Percentiles rank a stretch among this genome's conserved stretches.
Evolutionary conservation across 2,113 vertebrate genomes (phyloP).

Genomic region (Sapayoa aenigma): DNA sequence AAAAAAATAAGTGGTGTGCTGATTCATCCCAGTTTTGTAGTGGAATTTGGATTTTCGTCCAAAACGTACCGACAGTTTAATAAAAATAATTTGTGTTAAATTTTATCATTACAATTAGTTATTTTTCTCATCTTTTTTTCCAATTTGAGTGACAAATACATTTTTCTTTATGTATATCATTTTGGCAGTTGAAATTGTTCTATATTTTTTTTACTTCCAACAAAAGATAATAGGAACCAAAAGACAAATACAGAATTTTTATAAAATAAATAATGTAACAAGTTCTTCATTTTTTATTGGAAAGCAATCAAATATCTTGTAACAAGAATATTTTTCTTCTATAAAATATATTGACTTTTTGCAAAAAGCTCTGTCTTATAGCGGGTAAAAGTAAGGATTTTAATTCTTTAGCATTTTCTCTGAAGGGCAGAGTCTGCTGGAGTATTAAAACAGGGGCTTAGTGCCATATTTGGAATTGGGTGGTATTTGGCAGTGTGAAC

Average conservation of each 20-base stretch:
- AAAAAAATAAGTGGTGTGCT: not conserved
- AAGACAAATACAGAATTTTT: not conserved
- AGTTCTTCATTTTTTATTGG: not conserved
- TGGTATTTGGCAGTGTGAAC: slow-evolving; percentile 11
- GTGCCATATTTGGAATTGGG: not conserved
- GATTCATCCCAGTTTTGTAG: not conserved
- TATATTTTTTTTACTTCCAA: rapidly evolving
- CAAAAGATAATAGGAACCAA: not conserved
- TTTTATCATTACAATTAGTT: not conserved
- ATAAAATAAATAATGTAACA: not conserved
- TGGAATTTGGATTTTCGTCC: not conserved
- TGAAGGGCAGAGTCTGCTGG: not conserved
- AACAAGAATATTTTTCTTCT: not conserved
- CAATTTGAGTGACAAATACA: not conserved
- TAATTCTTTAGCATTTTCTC: not conserved
- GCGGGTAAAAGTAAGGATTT: not conserved
- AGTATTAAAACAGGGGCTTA: not conserved
- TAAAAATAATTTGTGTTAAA: not conserved
- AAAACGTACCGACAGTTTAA: not conserved
- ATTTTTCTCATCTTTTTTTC: not conserved
- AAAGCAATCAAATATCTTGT: not conserved
- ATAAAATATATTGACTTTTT: not conserved
- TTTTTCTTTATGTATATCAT: not conserved
- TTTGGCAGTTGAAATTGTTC: not conserved
- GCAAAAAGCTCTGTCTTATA: not conserved